These are phyloP conservation scores for Macrostomum lignano DNA, from an alignment of 1,140 invertebrate species.

Conservation along the genomic window DNA sequence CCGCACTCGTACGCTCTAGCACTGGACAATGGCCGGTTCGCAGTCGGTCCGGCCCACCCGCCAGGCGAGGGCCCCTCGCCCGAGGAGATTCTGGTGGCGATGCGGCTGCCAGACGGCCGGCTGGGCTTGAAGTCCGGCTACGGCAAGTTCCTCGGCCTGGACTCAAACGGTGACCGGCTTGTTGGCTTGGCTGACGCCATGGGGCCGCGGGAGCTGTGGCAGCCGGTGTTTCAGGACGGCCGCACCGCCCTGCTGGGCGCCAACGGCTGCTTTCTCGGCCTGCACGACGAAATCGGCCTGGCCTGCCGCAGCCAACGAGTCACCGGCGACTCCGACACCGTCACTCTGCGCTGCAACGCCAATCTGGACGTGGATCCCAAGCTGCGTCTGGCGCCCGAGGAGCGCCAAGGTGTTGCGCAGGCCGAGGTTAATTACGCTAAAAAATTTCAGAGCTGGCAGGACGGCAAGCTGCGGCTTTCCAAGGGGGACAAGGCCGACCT, in stretches of 20 bases:
- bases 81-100: constrained; percentile 69
- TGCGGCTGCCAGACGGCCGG: constrained; percentile 50
- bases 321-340: no score
- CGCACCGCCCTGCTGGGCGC: constrained; percentile 54
- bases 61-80: constrained; percentile 54
- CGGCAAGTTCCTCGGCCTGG: no score
- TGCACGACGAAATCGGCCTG: constrained; percentile 49
- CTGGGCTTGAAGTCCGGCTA: no score
- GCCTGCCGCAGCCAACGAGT: constrained; percentile 39
- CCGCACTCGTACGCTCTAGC: constrained; percentile 51
- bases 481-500: constrained; percentile 39
- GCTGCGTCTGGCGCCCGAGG: no score
- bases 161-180: no score
- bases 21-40: constrained; percentile 70
- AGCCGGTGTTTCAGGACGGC: constrained; percentile 58
- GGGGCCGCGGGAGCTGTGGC: constrained; percentile 66
- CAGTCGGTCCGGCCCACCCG: constrained; percentile 50
- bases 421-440: constrained; percentile 44
- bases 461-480: constrained; percentile 52
- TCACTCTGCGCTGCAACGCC: no score
- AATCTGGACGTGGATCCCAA: no score
- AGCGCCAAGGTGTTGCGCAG: no score
- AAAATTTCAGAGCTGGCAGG: constrained; percentile 89
- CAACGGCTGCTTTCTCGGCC: constrained; percentile 48
- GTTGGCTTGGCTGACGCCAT: constrained; percentile 78